Percentiles rank a stretch among this genome's conserved stretches.
Conservation (phyloP, 2,797 vertebrate species). For the Poecilia picta region DNA sequence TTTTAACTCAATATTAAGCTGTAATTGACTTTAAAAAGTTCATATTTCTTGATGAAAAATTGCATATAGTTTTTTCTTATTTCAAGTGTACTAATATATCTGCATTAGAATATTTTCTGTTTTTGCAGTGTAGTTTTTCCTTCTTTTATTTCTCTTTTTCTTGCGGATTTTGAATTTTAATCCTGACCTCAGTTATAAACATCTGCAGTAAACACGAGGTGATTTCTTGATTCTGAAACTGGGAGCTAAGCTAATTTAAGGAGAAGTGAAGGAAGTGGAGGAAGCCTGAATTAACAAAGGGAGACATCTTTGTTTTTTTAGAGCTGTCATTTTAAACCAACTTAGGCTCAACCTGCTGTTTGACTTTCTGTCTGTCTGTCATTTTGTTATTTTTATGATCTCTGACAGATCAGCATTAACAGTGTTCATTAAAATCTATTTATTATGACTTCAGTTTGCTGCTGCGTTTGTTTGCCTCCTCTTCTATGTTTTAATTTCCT, state of each 20-base stretch:
- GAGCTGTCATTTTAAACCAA: background rate
- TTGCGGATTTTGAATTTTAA: background rate
- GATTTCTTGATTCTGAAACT: background rate
- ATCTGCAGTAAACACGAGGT: background rate
- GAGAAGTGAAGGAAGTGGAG: background rate
- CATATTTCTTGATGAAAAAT: too few relatives aligned
- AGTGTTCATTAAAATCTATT: slow-evolving; percentile 17
- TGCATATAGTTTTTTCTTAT: too few relatives aligned
- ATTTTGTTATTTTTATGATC: slow-evolving; percentile 13
- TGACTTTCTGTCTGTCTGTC: slow-evolving; percentile 10
- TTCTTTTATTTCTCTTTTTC: background rate
- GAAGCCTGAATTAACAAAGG: slow-evolving; percentile 4
- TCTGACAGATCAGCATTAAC: slow-evolving; percentile 13
- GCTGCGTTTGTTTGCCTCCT: background rate
- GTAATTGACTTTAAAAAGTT: too few relatives aligned
- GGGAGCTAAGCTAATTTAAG: background rate
- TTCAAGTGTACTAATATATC: too few relatives aligned
- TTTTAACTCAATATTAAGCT: too few relatives aligned
- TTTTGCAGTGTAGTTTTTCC: background rate
- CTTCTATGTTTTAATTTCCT: background rate
- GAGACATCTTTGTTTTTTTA: slow-evolving; percentile 4
- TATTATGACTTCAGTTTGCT: slow-evolving; percentile 4
- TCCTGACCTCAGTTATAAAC: background rate
- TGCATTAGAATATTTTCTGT: too few relatives aligned
- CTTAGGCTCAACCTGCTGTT: slow-evolving; percentile 3